These are phyloP conservation scores for Lethocerus indicus DNA, from an alignment of 1,140 invertebrate species.

Conservation along the genomic window DNA sequence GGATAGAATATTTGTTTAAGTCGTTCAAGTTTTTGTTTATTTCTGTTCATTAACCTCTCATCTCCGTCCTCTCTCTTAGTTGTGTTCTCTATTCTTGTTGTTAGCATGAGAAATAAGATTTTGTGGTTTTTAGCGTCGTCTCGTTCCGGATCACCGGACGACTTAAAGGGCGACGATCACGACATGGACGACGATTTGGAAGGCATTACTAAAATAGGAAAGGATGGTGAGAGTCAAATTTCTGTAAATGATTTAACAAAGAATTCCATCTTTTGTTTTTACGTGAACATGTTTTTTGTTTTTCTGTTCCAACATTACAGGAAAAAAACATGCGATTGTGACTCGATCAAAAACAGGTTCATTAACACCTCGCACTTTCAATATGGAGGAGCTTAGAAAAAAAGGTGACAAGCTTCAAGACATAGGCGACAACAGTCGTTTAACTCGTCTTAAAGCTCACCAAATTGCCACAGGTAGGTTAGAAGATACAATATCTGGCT, in stretches of 20 bases:
- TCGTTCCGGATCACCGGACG: not conserved
- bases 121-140: not conserved
- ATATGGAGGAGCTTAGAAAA: slow-evolving; percentile 37
- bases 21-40: too few relatives aligned
- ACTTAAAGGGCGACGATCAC: not conserved
- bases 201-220: slow-evolving; percentile 24
- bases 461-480: slow-evolving; percentile 49
- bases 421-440: slow-evolving; percentile 26
- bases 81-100: too few relatives aligned
- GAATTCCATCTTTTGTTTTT: too few relatives aligned
- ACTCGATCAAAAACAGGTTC: slow-evolving; percentile 61
- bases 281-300: not conserved
- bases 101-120: not conserved
- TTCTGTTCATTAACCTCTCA: too few relatives aligned
- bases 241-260: not conserved
- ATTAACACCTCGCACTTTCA: slow-evolving; percentile 41
- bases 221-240: slow-evolving; percentile 29
- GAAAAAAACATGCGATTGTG: slow-evolving; percentile 35
- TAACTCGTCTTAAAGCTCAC: slow-evolving; percentile 64
- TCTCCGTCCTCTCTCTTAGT: too few relatives aligned
- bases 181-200: slow-evolving; percentile 27
- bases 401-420: slow-evolving; percentile 11
- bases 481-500: not conserved
- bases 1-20: too few relatives aligned
- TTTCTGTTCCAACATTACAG: slow-evolving; percentile 15